Evolutionary conservation across 2,113 vertebrate genomes (phyloP).

Genomic region (Petaurus breviceps): DNA sequence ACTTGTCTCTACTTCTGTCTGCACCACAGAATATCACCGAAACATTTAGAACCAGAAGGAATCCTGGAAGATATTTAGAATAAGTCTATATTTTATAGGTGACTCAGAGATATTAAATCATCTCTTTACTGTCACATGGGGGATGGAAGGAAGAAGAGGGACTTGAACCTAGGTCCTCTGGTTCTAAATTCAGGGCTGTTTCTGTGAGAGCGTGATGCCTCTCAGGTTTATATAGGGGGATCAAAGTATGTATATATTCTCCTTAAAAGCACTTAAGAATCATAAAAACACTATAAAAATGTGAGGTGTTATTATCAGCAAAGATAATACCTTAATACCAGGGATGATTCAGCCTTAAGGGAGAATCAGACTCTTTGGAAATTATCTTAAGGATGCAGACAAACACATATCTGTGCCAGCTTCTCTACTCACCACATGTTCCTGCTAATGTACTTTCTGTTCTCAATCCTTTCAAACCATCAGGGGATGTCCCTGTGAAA

Average conservation of each 20-base stretch:
- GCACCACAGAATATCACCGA: background rate
- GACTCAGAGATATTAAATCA: background rate
- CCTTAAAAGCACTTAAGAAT: slow-evolving; percentile 44
- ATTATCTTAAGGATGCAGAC: slow-evolving; percentile 54
- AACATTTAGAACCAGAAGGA: background rate
- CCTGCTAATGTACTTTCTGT: slow-evolving; percentile 51
- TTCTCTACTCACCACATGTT: slow-evolving; percentile 50
- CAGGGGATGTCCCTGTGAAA: slow-evolving; percentile 12
- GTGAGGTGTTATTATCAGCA: slow-evolving; percentile 60
- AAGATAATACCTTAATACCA: slow-evolving; percentile 65
- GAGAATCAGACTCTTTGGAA: slow-evolving; percentile 49
- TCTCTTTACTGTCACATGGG: background rate
- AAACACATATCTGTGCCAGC: slow-evolving; percentile 34
- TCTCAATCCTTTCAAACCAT: slow-evolving; percentile 33
- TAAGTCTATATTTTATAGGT: background rate
- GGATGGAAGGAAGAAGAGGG: background rate
- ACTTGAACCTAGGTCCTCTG: background rate
- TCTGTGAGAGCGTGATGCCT: background rate
- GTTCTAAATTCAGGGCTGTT: background rate
- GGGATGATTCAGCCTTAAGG: slow-evolving; percentile 48
- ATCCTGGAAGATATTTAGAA: background rate
- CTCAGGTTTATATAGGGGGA: background rate
- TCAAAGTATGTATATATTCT: background rate
- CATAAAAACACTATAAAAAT: slow-evolving; percentile 51
- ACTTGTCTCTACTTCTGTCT: background rate